These are phyloP conservation scores for Bombus sylvicola DNA, from an alignment of 1,140 invertebrate species.

Conservation along the genomic window DNA sequence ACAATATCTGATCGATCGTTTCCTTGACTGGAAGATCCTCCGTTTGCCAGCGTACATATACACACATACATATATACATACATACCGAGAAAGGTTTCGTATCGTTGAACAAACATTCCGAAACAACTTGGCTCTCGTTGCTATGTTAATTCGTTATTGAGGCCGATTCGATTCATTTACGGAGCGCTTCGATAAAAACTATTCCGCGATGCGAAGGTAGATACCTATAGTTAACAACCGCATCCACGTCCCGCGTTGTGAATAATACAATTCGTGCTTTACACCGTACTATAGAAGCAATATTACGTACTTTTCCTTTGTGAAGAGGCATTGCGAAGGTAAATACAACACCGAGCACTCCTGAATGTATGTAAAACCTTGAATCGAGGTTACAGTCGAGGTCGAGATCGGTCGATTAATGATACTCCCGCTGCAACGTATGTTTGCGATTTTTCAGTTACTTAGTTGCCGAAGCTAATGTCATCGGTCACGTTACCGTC, in stretches of 20 bases:
- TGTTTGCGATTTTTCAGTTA: background rate
- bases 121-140: background rate
- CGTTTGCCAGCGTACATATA: no score
- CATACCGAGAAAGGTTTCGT: background rate
- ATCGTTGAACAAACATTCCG: background rate
- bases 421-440: background rate
- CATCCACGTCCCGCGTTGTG: background rate
- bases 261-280: constrained; percentile 41
- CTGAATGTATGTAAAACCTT: constrained; percentile 32
- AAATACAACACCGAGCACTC: constrained; percentile 6
- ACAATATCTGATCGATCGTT: background rate
- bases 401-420: constrained; percentile 41
- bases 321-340: background rate
- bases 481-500: background rate
- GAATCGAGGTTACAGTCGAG: constrained; percentile 42
- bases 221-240: background rate
- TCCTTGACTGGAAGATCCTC: background rate
- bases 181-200: background rate
- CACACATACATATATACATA: background rate
- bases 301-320: background rate
- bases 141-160: constrained; percentile 9
- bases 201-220: background rate
- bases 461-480: background rate
- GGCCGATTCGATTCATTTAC: background rate
- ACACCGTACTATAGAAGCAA: background rate